Percentiles rank a stretch among this genome's conserved stretches.
These are phyloP conservation scores for Steinernema carpocapsae DNA, from an alignment of 2,888 invertebrate species.

Conservation along the genomic window DNA sequence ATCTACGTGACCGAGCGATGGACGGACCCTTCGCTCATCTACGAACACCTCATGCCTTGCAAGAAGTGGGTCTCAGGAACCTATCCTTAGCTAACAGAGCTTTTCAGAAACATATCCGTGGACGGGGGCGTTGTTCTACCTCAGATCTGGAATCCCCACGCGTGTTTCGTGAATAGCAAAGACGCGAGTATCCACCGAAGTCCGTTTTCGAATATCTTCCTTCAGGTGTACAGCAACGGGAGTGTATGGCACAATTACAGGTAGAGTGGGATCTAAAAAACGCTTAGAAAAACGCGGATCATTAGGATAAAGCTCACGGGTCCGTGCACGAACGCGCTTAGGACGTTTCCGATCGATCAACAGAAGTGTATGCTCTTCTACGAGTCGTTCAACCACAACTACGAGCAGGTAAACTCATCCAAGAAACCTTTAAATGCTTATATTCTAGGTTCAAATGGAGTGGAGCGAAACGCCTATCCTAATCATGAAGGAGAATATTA, in stretches of 20 bases:
- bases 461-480: conserved; percentile 66
- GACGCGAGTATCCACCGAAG: conserved; percentile 62
- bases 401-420: conserved; percentile 50
- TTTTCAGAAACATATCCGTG: conserved; percentile 65
- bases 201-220: conserved; percentile 67
- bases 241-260: conserved; percentile 69
- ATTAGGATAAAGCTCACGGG: conserved; percentile 58
- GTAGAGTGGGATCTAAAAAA: no score
- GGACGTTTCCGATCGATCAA: conserved; percentile 63
- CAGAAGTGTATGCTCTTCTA: conserved; percentile 64
- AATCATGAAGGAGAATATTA: conserved; percentile 67
- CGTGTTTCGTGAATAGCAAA: conserved; percentile 68
- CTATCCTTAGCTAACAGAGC: background rate
- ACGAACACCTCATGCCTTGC: conserved; percentile 66
- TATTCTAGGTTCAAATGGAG: conserved; percentile 60
- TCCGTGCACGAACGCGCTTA: conserved; percentile 53
- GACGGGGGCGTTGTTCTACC: conserved; percentile 64
- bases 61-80: conserved; percentile 54
- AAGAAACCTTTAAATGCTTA: background rate
- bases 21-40: conserved; percentile 65
- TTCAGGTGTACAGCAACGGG: conserved; percentile 67
- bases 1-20: conserved; percentile 69
- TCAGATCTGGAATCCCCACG: conserved; percentile 67
- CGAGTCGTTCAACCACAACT: conserved; percentile 68
- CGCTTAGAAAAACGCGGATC: no score